Base-by-base conservation (phyloP, 2,797 vertebrate genomes). In the Urophycis tenuis region DNA sequence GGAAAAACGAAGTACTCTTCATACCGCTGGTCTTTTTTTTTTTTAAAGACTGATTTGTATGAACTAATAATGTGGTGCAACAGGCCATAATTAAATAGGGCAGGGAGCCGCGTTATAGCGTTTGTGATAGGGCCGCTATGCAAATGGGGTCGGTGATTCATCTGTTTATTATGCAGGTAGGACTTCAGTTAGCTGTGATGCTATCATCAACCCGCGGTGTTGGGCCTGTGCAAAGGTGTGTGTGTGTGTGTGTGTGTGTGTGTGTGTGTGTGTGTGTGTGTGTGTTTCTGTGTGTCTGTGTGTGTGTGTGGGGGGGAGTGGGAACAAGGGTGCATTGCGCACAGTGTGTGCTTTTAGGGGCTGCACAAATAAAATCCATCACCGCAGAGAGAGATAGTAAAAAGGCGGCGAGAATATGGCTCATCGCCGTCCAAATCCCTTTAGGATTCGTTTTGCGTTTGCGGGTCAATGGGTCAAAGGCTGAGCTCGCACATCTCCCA, bases 141-240 rank as follows among this genome's bases (percentile, higher is more conserved):
- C 88, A 91, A 91, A 92, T 91, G 81, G 75, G 84, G 83, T 78
- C 76, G 84, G 88, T 93, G 93, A 93, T 91, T 94, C 93, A 94
- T 92, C 87, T 92, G 90, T 92, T 93, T 93, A 92, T 93, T 92
- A 93, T 92, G 89, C 91, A 90, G 89, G 91, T 84, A 32, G 9
- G 91, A 92, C 91, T 90, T 88, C 82, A 90, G 90, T 92, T 90
- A 89, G 89, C 91, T 90, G 92, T 91, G 91, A 93, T 92, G 91
- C 90, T 88, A 91, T 91, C 88, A 89, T 90, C 88, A 90, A 87
- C 90, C 91, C 87, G 84, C 89, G 91, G 90, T 91, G 89, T 88
- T 87, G 85, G 6, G 45, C 7, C 9, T 36, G 35, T 41, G 39
- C 11, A 12, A 8, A 88, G 90, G 88, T 88, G 90, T 88, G 87